Evolutionary conservation across 2,888 invertebrate genomes (phyloP).

Genomic region (Steinernema scapterisci): DNA sequence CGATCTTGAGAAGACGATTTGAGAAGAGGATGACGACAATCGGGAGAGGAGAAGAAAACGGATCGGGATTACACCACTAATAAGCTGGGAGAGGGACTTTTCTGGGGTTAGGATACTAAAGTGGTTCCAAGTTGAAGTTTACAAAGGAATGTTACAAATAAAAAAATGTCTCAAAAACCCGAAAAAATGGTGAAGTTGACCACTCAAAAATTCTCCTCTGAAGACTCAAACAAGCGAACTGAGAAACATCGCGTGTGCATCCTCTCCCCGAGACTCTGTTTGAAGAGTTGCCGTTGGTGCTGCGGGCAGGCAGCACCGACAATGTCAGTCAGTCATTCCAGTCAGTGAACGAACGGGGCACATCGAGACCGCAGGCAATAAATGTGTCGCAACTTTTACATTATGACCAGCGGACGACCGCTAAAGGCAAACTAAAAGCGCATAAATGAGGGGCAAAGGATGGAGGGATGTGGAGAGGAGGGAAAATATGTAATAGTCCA

Average conservation of each 20-base stretch:
- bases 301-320: not conserved
- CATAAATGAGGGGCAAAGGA: slow-evolving; percentile 7
- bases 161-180: no score
- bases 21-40: not conserved
- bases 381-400: slow-evolving; percentile 30
- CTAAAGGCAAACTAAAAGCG: slow-evolving; percentile 23
- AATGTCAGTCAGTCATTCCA: slow-evolving; percentile 20
- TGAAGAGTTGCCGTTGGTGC: slow-evolving; percentile 12
- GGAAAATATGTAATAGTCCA: slow-evolving; percentile 26
- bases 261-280: not conserved
- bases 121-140: no score
- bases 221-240: slow-evolving; percentile 1
- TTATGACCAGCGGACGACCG: slow-evolving; percentile 8
- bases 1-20: slow-evolving; percentile 6
- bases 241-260: not conserved
- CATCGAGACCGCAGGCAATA: slow-evolving; percentile 29
- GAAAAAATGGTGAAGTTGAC: not conserved
- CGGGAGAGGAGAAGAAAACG: slow-evolving; percentile 1
- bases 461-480: slow-evolving; percentile 7
- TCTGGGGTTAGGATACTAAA: no score
- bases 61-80: not conserved
- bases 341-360: not conserved
- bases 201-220: not conserved
- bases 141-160: no score
- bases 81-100: no score